Percentiles rank a stretch among this genome's conserved stretches.
These are phyloP conservation scores for Todus mexicanus DNA, from an alignment of 2,797 vertebrate species.

Conservation along the genomic window DNA sequence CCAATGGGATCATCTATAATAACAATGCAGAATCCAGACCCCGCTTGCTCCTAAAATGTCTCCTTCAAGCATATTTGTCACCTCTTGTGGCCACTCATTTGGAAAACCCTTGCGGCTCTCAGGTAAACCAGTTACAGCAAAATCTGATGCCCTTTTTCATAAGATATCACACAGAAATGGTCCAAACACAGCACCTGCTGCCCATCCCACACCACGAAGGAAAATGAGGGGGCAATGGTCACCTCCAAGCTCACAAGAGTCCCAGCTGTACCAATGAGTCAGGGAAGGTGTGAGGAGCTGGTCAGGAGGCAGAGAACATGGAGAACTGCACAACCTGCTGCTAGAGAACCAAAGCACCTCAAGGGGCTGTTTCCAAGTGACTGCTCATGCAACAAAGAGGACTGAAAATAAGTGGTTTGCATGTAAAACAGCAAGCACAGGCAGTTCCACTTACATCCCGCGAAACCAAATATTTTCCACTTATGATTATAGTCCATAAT, in stretches of 20 bases:
- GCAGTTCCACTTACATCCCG: background rate
- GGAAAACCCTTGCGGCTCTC: background rate
- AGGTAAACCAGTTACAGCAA: background rate
- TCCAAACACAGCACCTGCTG: background rate
- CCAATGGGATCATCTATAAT: too few relatives aligned
- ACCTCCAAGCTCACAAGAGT: background rate
- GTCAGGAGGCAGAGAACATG: background rate
- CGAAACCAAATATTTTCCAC: background rate
- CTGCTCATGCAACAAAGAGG: background rate
- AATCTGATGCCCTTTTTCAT: background rate
- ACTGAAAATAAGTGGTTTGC: background rate
- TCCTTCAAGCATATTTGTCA: background rate
- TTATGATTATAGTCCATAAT: background rate
- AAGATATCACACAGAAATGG: background rate
- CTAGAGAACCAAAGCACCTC: background rate
- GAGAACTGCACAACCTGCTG: background rate
- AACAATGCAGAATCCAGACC: background rate
- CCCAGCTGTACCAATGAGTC: background rate
- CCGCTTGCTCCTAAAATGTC: background rate
- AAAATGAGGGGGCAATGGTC: background rate
- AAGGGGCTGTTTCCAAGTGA: background rate
- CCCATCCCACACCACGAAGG: background rate
- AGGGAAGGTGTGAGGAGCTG: background rate
- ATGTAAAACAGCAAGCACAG: background rate
- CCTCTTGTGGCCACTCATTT: background rate